phyloP scores from a whole-genome alignment of 2,888 invertebrate genomes.

The Magallana nippona region DNA sequence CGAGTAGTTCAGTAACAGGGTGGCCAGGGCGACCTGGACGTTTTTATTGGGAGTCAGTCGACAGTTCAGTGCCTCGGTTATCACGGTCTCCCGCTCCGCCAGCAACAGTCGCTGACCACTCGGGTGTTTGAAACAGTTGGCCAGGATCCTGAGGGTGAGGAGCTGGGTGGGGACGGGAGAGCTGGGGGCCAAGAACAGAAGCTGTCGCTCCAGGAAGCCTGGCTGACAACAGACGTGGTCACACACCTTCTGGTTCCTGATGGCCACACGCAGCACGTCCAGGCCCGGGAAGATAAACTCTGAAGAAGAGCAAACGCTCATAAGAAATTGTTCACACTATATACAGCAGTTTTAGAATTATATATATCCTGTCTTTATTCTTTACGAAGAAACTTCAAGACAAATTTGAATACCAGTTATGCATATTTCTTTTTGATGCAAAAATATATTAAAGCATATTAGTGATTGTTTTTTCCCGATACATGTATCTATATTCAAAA shows the following conservation, averaged over 20 bases:
- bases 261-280: conserved; percentile 91
- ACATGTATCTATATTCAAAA: too few relatives aligned
- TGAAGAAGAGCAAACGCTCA: conserved; percentile 63
- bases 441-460: too few relatives aligned
- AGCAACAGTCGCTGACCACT: conserved; percentile 69
- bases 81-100: conserved; percentile 67
- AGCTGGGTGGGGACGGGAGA: conserved; percentile 79
- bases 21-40: conserved; percentile 87
- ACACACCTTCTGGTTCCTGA: conserved; percentile 86
- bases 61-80: conserved; percentile 62
- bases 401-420: too few relatives aligned
- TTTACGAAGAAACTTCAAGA: too few relatives aligned
- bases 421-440: too few relatives aligned
- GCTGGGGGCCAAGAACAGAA: conserved; percentile 77
- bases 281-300: conserved; percentile 93
- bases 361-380: too few relatives aligned
- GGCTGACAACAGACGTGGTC: conserved; percentile 80
- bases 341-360: too few relatives aligned
- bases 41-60: conserved; percentile 73
- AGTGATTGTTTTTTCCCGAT: too few relatives aligned
- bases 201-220: conserved; percentile 80
- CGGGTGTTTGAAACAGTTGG: conserved; percentile 89
- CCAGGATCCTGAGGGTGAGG: conserved; percentile 83
- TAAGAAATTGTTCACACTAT: too few relatives aligned
- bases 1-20: conserved; percentile 87